Base-by-base conservation (phyloP, 2,888 invertebrate genomes). In the Philereme transversata region DNA sequence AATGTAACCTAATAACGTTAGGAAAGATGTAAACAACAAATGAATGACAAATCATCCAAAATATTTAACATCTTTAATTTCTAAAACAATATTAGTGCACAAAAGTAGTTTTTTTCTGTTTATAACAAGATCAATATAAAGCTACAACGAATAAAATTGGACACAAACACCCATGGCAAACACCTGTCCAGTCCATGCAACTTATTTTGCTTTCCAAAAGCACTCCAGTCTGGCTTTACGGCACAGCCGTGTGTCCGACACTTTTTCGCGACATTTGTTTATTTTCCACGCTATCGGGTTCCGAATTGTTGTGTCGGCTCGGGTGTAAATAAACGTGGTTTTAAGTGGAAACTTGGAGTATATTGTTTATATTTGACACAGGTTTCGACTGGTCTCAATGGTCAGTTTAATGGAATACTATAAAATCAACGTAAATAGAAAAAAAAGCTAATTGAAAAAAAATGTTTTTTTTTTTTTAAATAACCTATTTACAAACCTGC, bases 191-290 rank as follows among this genome's bases (percentile, higher is more conserved):
- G 54, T 36, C 36, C 60, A 60, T 22, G 50, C 56, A 54, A 57
- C 57, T 57, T 62, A 62, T 62, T 57, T 62, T 55, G 51, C 62
- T 58, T 58, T 60, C 43, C 55, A 51, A 49, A 57, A 57, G 53
- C 59, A 41, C 56, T 59, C 52, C 59, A 52, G 51, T 48, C 49
- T 56, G 52, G 63, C 56, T 60, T 63, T 58, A 48, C 57, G 55
- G 55, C 47, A 48, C 47, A 10, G n/a, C 40, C 48, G 56, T 56
- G 67, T 76, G 78, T 77, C 76, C 68, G 76, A 73, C 73, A 75
- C 70, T 80, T 80, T 81, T 81, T 74, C 58, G 75, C 60, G 67
- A 54, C 70, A 62, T 79, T 79, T 81, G 78, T 79, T 79, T 62
- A 60, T 78, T 75, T 67, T 68, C 66, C 67, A 62, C 67, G 70